Evolutionary conservation across 2,888 invertebrate species (phyloP).

Genomic region (Drosophila mettleri): DNA sequence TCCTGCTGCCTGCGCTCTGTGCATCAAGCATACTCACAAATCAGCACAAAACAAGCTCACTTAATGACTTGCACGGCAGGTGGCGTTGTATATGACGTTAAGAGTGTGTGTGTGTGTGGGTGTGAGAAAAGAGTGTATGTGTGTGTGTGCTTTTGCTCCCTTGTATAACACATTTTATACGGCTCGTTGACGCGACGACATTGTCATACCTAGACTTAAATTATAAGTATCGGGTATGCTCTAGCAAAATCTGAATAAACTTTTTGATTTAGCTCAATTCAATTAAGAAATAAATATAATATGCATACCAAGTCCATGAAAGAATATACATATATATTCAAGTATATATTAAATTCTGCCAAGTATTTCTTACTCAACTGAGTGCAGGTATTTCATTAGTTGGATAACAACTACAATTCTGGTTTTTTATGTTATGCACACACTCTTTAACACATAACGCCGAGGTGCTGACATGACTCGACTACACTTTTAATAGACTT

Average conservation of each 20-base stretch:
- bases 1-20: slow-evolving; percentile 35
- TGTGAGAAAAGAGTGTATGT: slow-evolving; percentile 1
- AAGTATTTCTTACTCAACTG: too few species aligned
- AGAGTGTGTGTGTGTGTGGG: neutral
- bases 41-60: slow-evolving; percentile 72
- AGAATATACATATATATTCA: too few species aligned
- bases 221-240: slow-evolving; percentile 6
- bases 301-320: too few species aligned
- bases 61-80: slow-evolving; percentile 74
- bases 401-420: neutral
- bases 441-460: slow-evolving; percentile 37
- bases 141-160: slow-evolving; percentile 30
- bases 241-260: neutral
- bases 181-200: slow-evolving; percentile 38
- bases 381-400: slow-evolving; percentile 24
- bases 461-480: slow-evolving; percentile 62
- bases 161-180: slow-evolving; percentile 49
- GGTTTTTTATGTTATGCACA: slow-evolving; percentile 36
- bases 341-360: too few species aligned
- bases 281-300: too few species aligned
- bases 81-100: slow-evolving; percentile 51
- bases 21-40: slow-evolving; percentile 41
- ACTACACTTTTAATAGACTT: slow-evolving; percentile 66
- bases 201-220: slow-evolving; percentile 25
- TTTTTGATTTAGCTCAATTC: too few species aligned